Base-by-base conservation (phyloP, 2,797 vertebrate species). In the Carduelis carduelis region DNA sequence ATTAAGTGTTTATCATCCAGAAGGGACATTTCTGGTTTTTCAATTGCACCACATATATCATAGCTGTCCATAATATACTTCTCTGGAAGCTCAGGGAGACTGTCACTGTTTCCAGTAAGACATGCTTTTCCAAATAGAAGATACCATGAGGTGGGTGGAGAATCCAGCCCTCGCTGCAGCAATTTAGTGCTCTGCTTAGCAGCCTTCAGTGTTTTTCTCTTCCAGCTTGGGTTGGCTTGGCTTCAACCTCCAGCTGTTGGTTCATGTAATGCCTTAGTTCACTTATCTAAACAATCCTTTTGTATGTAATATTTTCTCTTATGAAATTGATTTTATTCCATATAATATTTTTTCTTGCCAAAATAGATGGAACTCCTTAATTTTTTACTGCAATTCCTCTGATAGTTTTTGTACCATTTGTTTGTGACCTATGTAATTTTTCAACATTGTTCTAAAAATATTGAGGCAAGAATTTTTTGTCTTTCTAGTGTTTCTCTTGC, bases 231-330 rank as follows among this genome's bases (percentile, higher is more conserved):
- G 60, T 3, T 34, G 53, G 55, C 46, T 79, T 78, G 83, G 55
- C 60, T 90, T 91, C 52, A 79, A 55, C 44, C 83, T 93, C 85
- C 88, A 95, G 91, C 65, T 94, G 63, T 83, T 90, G 23, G 27
- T 93, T 94, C 72, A 14, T 61, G 35, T 72, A 93, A 83, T 53
- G 39, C 30, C 57, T 90, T 81, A 68, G 39, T 93, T 93, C 66
- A 78, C 14, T 84, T 50, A 82, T 63, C 44, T 59, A 72, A 88
- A 55, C 53, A 72, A 19, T 32, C 23, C 19, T 90, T 91, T 88
- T 46, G 8, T 28, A 59, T 14, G 44, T 30, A 63, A 46, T 84
- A 46, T 82, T 91, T 88, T 90, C 34, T 91, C 28, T 39, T 65
- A 53, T 30, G 61, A 86, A 89, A 81, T 19, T 56, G 30, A 53